phyloP scores from a whole-genome alignment of 1,140 invertebrate species.

The Bombus haemorrhoidalis region DNA sequence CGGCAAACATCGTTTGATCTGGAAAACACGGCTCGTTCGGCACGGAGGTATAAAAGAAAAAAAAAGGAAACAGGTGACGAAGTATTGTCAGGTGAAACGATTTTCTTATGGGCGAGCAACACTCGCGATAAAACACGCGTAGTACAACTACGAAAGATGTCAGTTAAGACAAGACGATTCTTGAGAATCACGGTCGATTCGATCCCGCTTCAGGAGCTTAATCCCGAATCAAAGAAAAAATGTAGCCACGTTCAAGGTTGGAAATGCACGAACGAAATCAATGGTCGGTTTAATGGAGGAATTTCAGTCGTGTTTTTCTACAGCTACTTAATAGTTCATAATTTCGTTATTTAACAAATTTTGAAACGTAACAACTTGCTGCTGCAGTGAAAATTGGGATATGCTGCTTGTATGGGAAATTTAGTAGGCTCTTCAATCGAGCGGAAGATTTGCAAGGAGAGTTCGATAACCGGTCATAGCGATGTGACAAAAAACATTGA shows the following conservation, averaged over 20 bases:
- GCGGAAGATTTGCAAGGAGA: background rate
- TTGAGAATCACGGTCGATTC: background rate
- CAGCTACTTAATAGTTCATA: background rate
- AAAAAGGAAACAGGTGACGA: background rate
- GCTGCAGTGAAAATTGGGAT: background rate
- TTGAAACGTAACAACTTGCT: background rate
- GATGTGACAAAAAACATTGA: background rate
- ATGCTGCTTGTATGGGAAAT: background rate
- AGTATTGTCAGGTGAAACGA: background rate
- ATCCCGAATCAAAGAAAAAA: background rate
- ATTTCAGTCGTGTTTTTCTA: background rate
- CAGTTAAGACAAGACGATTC: background rate
- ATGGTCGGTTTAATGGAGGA: background rate
- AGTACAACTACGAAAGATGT: background rate
- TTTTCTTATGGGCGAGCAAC: slow-evolving; percentile 25
- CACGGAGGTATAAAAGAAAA: background rate
- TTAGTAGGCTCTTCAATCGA: background rate
- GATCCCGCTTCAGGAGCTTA: background rate
- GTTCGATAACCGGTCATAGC: slow-evolving; percentile 5
- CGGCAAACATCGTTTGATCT: slow-evolving; percentile 37
- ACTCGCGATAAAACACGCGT: slow-evolving; percentile 4
- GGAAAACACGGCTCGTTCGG: slow-evolving; percentile 4
- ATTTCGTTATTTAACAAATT: background rate
- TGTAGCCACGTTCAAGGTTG: background rate
- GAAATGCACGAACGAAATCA: background rate